phyloP scores from a whole-genome alignment of 2,113 vertebrate genomes.

The Hydrochoerus hydrochaeris region DNA sequence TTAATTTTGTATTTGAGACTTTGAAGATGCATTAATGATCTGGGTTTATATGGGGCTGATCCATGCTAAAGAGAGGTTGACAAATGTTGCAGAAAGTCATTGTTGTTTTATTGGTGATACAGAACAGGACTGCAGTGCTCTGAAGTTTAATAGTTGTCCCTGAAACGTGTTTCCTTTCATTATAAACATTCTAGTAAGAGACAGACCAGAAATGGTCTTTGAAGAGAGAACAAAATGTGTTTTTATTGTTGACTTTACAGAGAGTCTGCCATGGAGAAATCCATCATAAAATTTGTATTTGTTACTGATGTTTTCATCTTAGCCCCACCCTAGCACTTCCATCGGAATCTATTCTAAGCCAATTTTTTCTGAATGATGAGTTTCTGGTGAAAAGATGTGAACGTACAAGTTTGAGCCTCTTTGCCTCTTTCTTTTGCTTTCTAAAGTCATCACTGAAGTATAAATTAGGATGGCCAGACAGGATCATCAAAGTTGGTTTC shows the following conservation, averaged over 20 bases:
- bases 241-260: neutral
- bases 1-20: constrained; percentile 36
- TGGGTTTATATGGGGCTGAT: constrained; percentile 44
- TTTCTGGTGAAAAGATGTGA: neutral
- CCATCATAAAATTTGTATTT: neutral
- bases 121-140: neutral
- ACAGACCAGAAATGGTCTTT: neutral
- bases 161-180: constrained; percentile 46
- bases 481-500: constrained; percentile 8
- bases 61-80: constrained; percentile 32
- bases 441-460: neutral
- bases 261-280: neutral
- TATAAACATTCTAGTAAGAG: neutral
- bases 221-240: neutral
- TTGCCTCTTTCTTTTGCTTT: constrained; percentile 12
- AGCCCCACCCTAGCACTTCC: neutral
- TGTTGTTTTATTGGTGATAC: constrained; percentile 13
- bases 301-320: neutral
- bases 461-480: neutral
- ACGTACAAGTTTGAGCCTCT: neutral
- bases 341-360: neutral
- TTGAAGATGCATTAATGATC: constrained; percentile 50
- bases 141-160: neutral
- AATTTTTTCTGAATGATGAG: neutral
- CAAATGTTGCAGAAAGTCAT: constrained; percentile 24